Base-by-base conservation (phyloP, 2,797 vertebrate genomes). In the Tympanoctomys barrerae region DNA sequence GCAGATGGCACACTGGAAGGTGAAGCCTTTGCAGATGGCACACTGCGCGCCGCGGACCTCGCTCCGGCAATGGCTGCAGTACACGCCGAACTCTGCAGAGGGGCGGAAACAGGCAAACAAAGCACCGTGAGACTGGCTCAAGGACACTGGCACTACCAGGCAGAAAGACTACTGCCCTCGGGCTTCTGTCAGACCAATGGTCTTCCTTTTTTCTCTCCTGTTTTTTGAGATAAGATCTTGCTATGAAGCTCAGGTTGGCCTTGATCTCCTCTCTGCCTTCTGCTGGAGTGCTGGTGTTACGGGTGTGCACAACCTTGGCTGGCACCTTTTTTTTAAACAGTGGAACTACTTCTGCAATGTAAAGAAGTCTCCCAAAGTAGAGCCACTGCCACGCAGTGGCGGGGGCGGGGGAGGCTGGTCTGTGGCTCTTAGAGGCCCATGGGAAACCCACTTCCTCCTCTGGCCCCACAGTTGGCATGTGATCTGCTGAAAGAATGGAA, bases 1-100 rank as follows among this genome's bases (percentile, higher is more conserved):
- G 91, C 99, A 99, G 98, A 99, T 99, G 97, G 99, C 99, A 0
- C 99, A 99, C 98, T 99, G 99, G 99, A 99, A 99, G 14, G 99
- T 99, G 97, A 99, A 99, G 36, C 99, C 99, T 97, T 99, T 99
- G 97, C 99, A 99, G 96, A 99, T 97, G 71, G 99, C 99, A 0
- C 99, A 99, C 98, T 99, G 99, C 0, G 99, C 99, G 57, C 99
- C 99, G 0, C 99, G 99, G 31, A 99, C 99, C 98, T 99, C 99
- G 0, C 99, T 99, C 97, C 99, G 99, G 89, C 99, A 99, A 98
- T 99, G 99, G 89, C 99, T 99, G 98, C 99, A 99, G 98, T 99
- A 99, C 89, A 99, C 99, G 0, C 99, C 99, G 0, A 99, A 99
- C 98, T 99, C 99, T 99, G 98, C 4, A n/a, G 4, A 5, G 0